These are phyloP conservation scores for Lithophane leautieri DNA, from an alignment of 2,888 invertebrate genomes.

Conservation along the genomic window DNA sequence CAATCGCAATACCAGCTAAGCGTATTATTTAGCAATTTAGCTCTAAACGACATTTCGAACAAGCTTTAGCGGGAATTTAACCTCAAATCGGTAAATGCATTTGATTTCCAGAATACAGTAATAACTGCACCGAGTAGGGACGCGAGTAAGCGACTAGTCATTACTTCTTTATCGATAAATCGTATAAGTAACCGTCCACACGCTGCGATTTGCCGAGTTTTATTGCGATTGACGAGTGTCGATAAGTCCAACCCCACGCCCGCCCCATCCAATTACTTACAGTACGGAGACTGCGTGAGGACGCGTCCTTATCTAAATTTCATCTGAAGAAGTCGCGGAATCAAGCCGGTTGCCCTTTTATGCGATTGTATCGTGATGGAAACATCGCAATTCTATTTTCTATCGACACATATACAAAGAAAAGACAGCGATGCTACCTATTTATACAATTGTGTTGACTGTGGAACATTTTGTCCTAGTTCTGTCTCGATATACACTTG, in stretches of 20 bases:
- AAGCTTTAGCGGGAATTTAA: slow-evolving; percentile 46
- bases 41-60: slow-evolving; percentile 42
- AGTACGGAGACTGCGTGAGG: slow-evolving; percentile 75
- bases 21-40: slow-evolving; percentile 52
- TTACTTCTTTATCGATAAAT: slow-evolving; percentile 56
- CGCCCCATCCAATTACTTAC: slow-evolving; percentile 88
- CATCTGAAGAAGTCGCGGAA: slow-evolving; percentile 83
- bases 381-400: slow-evolving; percentile 79
- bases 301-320: slow-evolving; percentile 85
- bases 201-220: slow-evolving; percentile 79
- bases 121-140: slow-evolving; percentile 34
- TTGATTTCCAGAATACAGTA: slow-evolving; percentile 68
- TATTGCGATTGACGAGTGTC: slow-evolving; percentile 86
- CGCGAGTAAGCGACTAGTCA: slow-evolving; percentile 32
- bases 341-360: slow-evolving; percentile 70
- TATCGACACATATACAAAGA: slow-evolving; percentile 79
- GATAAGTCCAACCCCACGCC: slow-evolving; percentile 80
- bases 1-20: slow-evolving; percentile 31
- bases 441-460: slow-evolving; percentile 65
- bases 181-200: slow-evolving; percentile 58
- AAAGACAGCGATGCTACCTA: slow-evolving; percentile 68
- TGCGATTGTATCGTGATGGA: slow-evolving; percentile 69
- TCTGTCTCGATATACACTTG: slow-evolving; percentile 33
- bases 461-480: slow-evolving; percentile 56
- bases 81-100: slow-evolving; percentile 52